Conservation (phyloP, 2,888 invertebrate species). For the Drosophila neutralis region DNA sequence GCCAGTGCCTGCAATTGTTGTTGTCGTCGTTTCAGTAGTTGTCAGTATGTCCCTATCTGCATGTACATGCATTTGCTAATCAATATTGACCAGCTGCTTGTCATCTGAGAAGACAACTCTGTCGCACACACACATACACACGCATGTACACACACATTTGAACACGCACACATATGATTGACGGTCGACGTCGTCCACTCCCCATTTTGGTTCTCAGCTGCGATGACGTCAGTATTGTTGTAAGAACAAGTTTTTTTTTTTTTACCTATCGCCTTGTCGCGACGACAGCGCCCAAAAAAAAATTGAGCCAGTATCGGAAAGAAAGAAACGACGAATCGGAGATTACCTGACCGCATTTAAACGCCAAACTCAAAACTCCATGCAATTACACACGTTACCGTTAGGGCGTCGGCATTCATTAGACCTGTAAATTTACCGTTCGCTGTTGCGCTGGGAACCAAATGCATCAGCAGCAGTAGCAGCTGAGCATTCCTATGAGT, state of each 20-base stretch:
- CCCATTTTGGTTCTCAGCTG: conserved; percentile 81
- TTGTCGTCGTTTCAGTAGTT: conserved; percentile 5
- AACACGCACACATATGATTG: conserved; percentile 61
- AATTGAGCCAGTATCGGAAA: conserved; percentile 27
- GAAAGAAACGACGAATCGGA: conserved; percentile 34
- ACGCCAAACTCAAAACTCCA: conserved; percentile 53
- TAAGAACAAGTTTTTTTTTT: conserved; percentile 68
- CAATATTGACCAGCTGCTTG: conserved; percentile 73
- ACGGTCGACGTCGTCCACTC: conserved; percentile 79
- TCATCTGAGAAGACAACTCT: conserved; percentile 39
- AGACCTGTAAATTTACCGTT: conserved; percentile 64
- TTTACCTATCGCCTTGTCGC: conserved; percentile 21
- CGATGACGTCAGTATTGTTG: conserved; percentile 77
- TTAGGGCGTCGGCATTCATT: conserved; percentile 59
- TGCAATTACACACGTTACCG: conserved; percentile 77
- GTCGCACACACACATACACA: conserved; percentile 15
- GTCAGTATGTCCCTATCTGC: conserved; percentile 19
- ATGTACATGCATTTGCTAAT: conserved; percentile 50
- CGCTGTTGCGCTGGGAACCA: conserved; percentile 41
- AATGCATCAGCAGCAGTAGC: conserved; percentile 9
- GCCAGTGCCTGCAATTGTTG: conserved; percentile 14
- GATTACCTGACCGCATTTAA: conserved; percentile 59
- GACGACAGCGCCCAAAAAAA: conserved; percentile 18
- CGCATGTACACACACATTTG: conserved; percentile 12
- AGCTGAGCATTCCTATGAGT: conserved; percentile 34